Evolutionary conservation across 2,113 vertebrate species (phyloP), one percentile per base, ranked within the genome.

Genomic region (Mus pahari): DNA sequence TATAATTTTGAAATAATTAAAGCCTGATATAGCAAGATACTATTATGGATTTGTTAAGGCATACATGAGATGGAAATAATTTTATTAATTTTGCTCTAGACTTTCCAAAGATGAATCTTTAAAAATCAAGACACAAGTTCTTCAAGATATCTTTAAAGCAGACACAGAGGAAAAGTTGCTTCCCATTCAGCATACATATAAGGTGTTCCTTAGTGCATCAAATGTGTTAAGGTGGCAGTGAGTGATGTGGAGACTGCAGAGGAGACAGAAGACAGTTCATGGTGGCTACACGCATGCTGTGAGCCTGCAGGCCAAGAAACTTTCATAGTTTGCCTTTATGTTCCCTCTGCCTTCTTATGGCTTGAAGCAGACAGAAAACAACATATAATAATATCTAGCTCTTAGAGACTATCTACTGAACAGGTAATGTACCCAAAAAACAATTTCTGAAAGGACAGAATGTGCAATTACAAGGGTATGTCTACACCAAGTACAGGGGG

Each of bases 61-160:
- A 89, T 78, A 78, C 28, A 1, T 66, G 50, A 87, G 28, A 74
- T 33, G 39, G 55, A 87, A 90, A 68, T 55, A 70, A 75, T 70
- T 79, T 74, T 64, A 39, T 7, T 48, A 55, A 82, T 42, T 82
- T 42, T 7, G 9, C 86, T 64, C 26, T 70, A 93, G 33, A 7
- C 24, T 84, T 58, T 73, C 64, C 45, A 19, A 86, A 58, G 31
- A 28, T 60, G 55, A 31, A 11, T n/a, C 48, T 94, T 48, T 68
- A 14, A 45, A n/a, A 58, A 93, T 0, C 6, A 83, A 39, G 9
- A 45, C 78, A 77, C 31, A 19, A 50, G 42, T 58, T 82, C 71
- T 90, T 86, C 50, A 88, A 66, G 14, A 58, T 88, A 92, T 60
- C 39, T 86, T 93, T 14, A 82, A 83, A 50, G 17, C 92, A 71